Conservation (phyloP, 2,797 vertebrate genomes). For the Lophius americanus region DNA sequence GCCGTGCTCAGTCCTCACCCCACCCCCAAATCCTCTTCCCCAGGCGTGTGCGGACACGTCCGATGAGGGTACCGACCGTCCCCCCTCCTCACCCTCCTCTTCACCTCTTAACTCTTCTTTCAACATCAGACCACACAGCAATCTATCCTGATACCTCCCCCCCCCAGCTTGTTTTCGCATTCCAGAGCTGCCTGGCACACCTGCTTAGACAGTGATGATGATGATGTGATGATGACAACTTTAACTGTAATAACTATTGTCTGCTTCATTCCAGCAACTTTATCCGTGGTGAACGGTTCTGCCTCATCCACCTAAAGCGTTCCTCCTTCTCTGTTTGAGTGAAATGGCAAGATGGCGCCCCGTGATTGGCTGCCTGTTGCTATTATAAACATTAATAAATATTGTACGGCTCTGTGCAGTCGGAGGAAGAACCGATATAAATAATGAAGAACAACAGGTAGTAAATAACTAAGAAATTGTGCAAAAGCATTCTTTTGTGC, state of each 20-base stretch:
- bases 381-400: no score
- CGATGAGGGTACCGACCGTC: conserved; percentile 33
- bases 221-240: conserved; percentile 20
- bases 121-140: neutral
- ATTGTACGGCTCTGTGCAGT: no score
- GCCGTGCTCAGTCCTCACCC: conserved; percentile 17
- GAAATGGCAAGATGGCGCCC: no score
- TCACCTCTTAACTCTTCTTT: conserved; percentile 15
- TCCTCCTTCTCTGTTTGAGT: no score
- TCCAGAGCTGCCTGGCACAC: conserved; percentile 39
- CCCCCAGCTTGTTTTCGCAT: conserved; percentile 21
- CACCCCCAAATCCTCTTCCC: conserved; percentile 10
- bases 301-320: conserved; percentile 5
- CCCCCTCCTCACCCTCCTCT: neutral
- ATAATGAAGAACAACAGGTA: no score
- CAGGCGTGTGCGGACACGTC: conserved; percentile 52
- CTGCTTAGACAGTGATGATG: conserved; percentile 13
- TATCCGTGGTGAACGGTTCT: neutral
- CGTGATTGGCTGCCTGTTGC: no score
- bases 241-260: conserved; percentile 36
- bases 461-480: no score
- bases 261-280: conserved; percentile 19
- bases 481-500: no score
- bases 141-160: conserved; percentile 19
- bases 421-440: no score